Base-by-base conservation (phyloP, 2,888 invertebrate species). In the Neoscelio sp. region DNA sequence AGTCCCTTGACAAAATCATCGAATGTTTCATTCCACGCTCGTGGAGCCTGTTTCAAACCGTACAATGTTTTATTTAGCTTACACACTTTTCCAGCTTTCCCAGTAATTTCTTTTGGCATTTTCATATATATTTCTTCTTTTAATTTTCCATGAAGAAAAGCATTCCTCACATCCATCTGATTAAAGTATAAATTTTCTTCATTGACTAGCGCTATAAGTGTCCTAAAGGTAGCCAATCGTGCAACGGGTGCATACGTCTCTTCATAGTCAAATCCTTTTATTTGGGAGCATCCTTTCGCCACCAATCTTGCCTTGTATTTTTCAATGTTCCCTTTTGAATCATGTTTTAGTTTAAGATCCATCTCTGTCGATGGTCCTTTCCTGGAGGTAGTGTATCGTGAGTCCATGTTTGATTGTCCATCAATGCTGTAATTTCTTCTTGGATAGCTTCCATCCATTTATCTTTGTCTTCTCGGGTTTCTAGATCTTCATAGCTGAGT, bases 231-330 rank as follows among this genome's bases (percentile, higher is more conserved):
- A 18, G 35, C 12, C 26, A 52, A 26, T 12, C 81, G 35, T 8
- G 80, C 85, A 4, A 86, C 85, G 18, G 86, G 85, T 48, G 85
- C 82, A 65, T 81, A 85, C 2, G 82, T 86, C 76, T 87, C 84
- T 38, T 83, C 74, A 70, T 82, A 85, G 52, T 87, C 85, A 10
- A 70, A 82, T 4, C 84, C 84, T 73, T 73, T 26, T 20, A 40
- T 48, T 70, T 85, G 85, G 5, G 78, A 26, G 58, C 80, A 86
- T 1, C 84, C 85, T 56, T 82, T 84, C 2, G 79, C 48, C 2
- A 85, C 85, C 5, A 85, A 58, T 42, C 85, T 78, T 1, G 85
- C 84, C 62, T 86, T 85, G 35, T 83, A 82, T 35, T 12, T 46
- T 3, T 70, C 50, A 7, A 60, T 30, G 3, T 56, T 8, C n/a